A percentile compares a stretch with the other conserved stretches of the same genome.
phyloP scores from a whole-genome alignment of 92 coral and sea anemone species.

The Metridium senile region DNA sequence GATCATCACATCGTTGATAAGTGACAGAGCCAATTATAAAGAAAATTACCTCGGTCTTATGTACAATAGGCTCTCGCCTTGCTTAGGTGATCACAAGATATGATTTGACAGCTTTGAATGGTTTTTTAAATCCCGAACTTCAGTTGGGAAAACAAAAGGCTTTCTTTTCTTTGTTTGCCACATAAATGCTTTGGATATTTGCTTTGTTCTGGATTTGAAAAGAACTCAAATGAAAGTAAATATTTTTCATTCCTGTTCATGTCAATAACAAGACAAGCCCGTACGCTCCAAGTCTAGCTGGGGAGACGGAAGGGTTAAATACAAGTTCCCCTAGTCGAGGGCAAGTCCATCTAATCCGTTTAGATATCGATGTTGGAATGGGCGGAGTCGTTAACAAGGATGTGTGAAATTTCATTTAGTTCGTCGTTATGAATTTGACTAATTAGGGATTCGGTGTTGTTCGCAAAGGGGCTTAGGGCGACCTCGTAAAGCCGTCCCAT shows the following conservation, averaged over 20 bases:
- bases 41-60: conserved; percentile 67
- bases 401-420: conserved; percentile 72
- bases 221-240: conserved; percentile 78
- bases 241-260: conserved; percentile 85
- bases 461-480: conserved; percentile 44
- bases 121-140: conserved; percentile 87
- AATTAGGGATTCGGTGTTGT: conserved; percentile 77
- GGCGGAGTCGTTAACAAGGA: conserved; percentile 89
- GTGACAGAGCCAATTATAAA: conserved; percentile 70
- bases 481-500: conserved; percentile 71
- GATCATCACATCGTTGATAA: conserved; percentile 69
- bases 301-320: conserved; percentile 22
- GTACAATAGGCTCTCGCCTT: conserved; percentile 71
- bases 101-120: conserved; percentile 70
- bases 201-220: conserved; percentile 85
- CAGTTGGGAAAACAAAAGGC: conserved; percentile 85
- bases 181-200: conserved; percentile 80
- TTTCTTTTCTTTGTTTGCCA: conserved; percentile 68
- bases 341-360: conserved; percentile 54
- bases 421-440: conserved; percentile 74
- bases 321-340: conserved; percentile 32
- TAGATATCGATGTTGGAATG: conserved; percentile 56
- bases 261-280: conserved; percentile 65
- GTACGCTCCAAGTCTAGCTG: conserved; percentile 2
- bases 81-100: conserved; percentile 82